Percentiles rank a stretch among this genome's conserved stretches.
Conservation (phyloP, 2,113 vertebrate genomes). For the Albula goreensis region DNA sequence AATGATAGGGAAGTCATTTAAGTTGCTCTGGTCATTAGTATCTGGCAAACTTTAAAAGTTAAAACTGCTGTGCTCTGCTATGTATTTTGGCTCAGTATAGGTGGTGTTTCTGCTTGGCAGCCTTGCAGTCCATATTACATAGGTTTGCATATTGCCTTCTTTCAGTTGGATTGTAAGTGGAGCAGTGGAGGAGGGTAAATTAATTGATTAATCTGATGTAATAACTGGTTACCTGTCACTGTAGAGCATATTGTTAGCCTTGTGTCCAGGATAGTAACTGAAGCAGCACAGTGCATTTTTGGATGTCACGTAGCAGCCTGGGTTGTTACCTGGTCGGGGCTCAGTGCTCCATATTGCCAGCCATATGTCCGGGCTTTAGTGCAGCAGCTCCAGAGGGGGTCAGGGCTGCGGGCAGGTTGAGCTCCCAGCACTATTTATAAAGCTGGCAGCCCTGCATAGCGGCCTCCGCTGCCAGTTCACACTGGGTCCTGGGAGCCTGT, state of each 20-base stretch:
- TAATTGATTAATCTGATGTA: not conserved
- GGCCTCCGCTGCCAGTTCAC: slow-evolving; percentile 8
- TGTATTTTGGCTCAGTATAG: not conserved
- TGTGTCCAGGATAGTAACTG: not conserved
- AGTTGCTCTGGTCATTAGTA: not conserved
- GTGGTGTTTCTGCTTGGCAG: not conserved
- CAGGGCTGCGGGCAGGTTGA: not conserved
- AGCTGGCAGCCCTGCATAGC: not conserved
- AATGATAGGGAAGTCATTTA: not conserved
- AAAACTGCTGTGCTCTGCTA: not conserved
- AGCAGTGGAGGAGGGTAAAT: not conserved
- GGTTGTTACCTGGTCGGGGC: too few species aligned
- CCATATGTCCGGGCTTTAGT: not conserved
- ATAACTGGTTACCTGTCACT: not conserved
- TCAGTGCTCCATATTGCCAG: too few species aligned
- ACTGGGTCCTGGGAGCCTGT: not conserved
- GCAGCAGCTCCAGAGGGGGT: not conserved
- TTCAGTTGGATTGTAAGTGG: not conserved
- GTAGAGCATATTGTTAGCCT: not conserved
- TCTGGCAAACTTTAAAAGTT: not conserved
- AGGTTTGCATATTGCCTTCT: not conserved
- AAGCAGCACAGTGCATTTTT: too few species aligned
- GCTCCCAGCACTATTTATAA: slow-evolving; percentile 15
- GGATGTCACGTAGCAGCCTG: too few species aligned
- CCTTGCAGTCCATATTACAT: not conserved